Conservation (phyloP, 2,888 invertebrate species). For the Sepioteuthis lessoniana region DNA sequence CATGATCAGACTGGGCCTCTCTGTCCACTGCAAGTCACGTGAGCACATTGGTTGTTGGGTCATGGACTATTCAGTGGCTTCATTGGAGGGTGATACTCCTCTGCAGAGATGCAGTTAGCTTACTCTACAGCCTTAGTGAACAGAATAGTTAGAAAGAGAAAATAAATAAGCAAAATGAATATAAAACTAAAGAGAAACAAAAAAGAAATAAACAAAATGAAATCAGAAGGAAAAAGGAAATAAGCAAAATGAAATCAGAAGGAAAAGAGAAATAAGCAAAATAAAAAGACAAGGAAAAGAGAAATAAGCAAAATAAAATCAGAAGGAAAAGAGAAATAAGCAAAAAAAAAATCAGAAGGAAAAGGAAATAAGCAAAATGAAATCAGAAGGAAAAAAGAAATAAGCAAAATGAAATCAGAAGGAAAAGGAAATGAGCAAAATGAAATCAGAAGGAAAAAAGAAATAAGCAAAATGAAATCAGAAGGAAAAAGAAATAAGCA, state of each 20-base stretch:
- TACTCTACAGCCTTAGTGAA: too few relatives aligned
- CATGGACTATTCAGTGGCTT: too few relatives aligned
- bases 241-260: neutral
- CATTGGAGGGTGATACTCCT: too few relatives aligned
- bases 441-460: neutral
- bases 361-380: neutral
- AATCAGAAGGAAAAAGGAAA: neutral
- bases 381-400: neutral
- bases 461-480: neutral
- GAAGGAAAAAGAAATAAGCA: neutral
- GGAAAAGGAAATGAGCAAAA: neutral
- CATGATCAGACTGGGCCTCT: too few relatives aligned
- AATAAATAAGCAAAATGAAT: neutral
- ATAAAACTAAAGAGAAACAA: neutral
- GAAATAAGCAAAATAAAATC: too few relatives aligned
- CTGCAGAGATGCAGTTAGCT: too few relatives aligned
- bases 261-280: neutral
- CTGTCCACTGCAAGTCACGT: too few relatives aligned
- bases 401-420: too few relatives aligned
- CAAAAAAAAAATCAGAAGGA: too few relatives aligned
- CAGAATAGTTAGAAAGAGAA: too few relatives aligned
- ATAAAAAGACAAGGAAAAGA: neutral
- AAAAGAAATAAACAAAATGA: neutral
- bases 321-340: too few relatives aligned
- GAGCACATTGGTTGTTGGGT: too few relatives aligned